A percentile compares a stretch with the other conserved stretches of the same genome.
Conservation (phyloP, 2,888 invertebrate genomes). For the Acrobasis repandana region DNA sequence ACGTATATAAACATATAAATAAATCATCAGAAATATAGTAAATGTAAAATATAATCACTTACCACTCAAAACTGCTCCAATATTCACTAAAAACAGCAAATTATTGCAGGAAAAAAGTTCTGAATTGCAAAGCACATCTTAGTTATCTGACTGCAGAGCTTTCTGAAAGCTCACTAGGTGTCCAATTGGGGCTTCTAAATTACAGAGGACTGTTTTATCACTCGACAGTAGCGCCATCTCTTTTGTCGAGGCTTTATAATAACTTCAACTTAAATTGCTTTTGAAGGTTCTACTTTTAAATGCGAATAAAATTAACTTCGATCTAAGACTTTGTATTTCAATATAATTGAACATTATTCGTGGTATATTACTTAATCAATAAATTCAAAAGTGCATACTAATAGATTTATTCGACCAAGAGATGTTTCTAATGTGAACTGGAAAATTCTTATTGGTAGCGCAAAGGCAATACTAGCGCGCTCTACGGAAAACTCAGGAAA, state of each 20-base stretch:
- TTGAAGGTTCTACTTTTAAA: neutral
- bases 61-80: neutral
- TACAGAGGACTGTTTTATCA: conserved; percentile 45
- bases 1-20: neutral
- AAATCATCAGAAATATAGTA: neutral
- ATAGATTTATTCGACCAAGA: neutral
- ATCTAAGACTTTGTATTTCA: neutral
- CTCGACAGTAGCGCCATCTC: conserved; percentile 53
- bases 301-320: neutral
- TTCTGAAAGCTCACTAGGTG: conserved; percentile 41
- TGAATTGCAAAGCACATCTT: conserved; percentile 11
- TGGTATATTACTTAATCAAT: neutral
- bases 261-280: conserved; percentile 23
- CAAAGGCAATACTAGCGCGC: conserved; percentile 6
- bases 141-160: conserved; percentile 35
- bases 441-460: neutral
- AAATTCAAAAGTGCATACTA: neutral
- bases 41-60: conserved; percentile 7
- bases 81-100: conserved; percentile 10
- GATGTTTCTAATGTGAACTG: neutral
- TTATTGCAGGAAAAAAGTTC: conserved; percentile 6
- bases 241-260: conserved; percentile 44
- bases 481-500: conserved; percentile 2
- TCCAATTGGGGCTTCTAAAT: conserved; percentile 30
- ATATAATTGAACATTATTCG: neutral